Conservation (phyloP, 2,888 invertebrate genomes). For the Copidosoma aretas region DNA sequence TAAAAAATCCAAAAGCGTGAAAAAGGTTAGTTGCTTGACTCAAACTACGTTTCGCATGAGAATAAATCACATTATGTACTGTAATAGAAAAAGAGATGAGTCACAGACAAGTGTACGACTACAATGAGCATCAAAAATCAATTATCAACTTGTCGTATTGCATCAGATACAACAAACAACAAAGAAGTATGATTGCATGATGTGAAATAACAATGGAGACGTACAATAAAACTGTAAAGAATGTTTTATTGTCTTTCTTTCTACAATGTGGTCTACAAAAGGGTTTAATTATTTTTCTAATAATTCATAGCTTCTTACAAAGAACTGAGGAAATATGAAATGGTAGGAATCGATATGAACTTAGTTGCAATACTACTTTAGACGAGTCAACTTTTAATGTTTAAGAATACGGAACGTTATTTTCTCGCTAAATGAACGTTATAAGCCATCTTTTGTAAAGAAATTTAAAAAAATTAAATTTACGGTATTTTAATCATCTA, state of each 20-base stretch:
- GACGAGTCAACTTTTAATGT: no score
- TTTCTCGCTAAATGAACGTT: neutral
- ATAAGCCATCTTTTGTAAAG: no score
- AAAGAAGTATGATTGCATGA: neutral
- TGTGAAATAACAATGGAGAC: neutral
- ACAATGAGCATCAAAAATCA: constrained; percentile 10
- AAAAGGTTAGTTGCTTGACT: no score
- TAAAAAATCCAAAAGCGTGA: no score
- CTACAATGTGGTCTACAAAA: neutral
- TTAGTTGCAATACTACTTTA: neutral
- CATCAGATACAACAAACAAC: neutral
- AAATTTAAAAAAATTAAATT: neutral
- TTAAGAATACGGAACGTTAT: no score
- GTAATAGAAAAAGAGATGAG: neutral
- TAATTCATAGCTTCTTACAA: neutral
- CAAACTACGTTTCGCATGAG: no score
- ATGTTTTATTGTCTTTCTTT: neutral
- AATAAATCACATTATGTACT: no score
- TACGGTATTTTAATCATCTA: neutral
- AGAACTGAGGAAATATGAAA: neutral
- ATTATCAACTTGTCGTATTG: neutral
- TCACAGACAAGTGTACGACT: constrained; percentile 13
- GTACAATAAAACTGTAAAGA: neutral
- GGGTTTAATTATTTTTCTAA: neutral
- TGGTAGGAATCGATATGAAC: neutral